Percentiles rank a stretch among this genome's conserved stretches.
These are phyloP conservation scores for Melikaiella ostensackeni DNA, from an alignment of 2,888 invertebrate species.

Conservation along the genomic window DNA sequence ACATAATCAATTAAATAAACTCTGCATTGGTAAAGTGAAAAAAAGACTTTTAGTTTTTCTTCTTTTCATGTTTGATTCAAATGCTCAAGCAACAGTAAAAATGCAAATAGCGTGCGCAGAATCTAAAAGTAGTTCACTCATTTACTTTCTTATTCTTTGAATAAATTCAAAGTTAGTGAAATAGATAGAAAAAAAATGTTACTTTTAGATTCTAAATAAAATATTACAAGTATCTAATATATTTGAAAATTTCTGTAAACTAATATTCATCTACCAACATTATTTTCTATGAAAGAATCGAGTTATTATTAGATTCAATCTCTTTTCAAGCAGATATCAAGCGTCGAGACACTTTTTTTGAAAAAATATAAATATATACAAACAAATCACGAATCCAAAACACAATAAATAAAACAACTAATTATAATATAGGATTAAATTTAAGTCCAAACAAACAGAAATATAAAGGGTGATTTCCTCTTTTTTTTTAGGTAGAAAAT, in stretches of 20 bases:
- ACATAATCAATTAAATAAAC: not conserved
- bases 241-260: slow-evolving; percentile 1
- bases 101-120: slow-evolving; percentile 50
- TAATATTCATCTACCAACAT: not conserved
- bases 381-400: not conserved
- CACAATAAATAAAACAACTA: slow-evolving; percentile 1
- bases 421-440: slow-evolving; percentile 7
- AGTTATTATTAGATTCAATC: slow-evolving; percentile 6
- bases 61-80: not conserved
- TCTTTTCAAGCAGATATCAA: not conserved
- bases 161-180: not conserved
- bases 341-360: not conserved
- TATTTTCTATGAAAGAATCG: not conserved
- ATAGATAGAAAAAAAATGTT: not conserved
- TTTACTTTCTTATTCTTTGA: not conserved
- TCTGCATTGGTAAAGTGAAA: slow-evolving; percentile 7
- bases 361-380: not conserved
- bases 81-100: slow-evolving; percentile 25
- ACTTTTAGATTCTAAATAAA: slow-evolving; percentile 19
- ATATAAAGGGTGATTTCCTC: slow-evolving; percentile 36
- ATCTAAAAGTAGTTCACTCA: slow-evolving; percentile 41
- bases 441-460: slow-evolving; percentile 5
- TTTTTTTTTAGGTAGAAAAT: slow-evolving; percentile 9
- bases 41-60: not conserved
- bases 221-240: not conserved